Percentiles rank a stretch among this genome's conserved stretches.
phyloP scores from a whole-genome alignment of 2,113 vertebrate species.

The Smithornis capensis region DNA sequence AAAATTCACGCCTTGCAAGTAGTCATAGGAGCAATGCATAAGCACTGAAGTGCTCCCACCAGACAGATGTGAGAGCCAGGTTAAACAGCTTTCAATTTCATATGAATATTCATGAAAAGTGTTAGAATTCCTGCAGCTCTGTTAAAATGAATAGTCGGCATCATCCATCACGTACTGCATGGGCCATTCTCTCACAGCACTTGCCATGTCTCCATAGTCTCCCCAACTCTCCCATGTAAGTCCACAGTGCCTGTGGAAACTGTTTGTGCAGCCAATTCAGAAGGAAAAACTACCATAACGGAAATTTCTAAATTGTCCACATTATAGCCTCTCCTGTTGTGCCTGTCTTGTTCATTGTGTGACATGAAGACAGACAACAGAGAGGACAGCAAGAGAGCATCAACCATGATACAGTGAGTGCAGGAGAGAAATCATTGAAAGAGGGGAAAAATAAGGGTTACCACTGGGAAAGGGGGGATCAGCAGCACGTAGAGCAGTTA shows the following conservation, averaged over 20 bases:
- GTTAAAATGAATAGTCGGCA: not conserved
- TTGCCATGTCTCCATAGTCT: not conserved
- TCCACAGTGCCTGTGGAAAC: not conserved
- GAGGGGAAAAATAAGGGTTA: not conserved
- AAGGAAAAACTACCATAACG: not conserved
- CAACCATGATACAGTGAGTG: not conserved
- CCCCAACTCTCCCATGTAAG: not conserved
- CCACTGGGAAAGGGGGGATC: not conserved
- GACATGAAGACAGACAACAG: not conserved
- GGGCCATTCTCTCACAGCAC: not conserved
- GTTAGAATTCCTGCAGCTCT: not conserved
- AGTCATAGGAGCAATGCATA: not conserved
- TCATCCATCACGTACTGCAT: not conserved
- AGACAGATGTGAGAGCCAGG: conserved; percentile 41
- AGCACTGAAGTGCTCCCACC: conserved; percentile 27
- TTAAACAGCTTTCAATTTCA: conserved; percentile 40
- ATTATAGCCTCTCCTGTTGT: not conserved
- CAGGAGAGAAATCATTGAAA: not conserved
- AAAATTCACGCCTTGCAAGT: conserved; percentile 17
- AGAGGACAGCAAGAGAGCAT: not conserved
- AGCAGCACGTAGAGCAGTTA: fast-evolving
- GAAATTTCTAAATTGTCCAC: not conserved
- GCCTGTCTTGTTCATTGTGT: not conserved
- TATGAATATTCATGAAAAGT: conserved; percentile 48
- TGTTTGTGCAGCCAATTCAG: not conserved